Evolutionary conservation across 1,140 invertebrate genomes (phyloP).

Genomic region (Pristionchus pacificus): DNA sequence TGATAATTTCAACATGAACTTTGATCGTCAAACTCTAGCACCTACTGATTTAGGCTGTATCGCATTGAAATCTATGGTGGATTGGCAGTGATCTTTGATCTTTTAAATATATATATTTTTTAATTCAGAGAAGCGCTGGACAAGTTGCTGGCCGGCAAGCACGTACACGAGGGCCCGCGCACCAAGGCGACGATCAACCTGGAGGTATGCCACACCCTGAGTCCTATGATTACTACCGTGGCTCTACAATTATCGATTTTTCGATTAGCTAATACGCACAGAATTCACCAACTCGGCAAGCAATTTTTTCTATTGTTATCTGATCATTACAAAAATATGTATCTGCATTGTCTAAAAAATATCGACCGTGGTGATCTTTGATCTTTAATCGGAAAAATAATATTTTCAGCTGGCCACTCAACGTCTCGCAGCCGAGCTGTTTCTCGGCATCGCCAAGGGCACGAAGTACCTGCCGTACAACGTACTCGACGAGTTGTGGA

Average conservation of each 20-base stretch:
- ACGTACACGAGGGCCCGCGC: too few relatives aligned
- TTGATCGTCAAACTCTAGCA: too few relatives aligned
- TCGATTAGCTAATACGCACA: neutral
- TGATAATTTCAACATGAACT: too few relatives aligned
- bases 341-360: neutral
- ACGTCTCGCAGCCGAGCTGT: constrained; percentile 10
- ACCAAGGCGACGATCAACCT: too few relatives aligned
- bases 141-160: too few relatives aligned
- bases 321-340: neutral
- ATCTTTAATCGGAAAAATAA: neutral
- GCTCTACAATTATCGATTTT: neutral
- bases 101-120: too few relatives aligned
- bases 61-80: too few relatives aligned
- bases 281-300: neutral
- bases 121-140: too few relatives aligned
- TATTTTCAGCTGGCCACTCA: constrained; percentile 5
- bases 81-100: too few relatives aligned
- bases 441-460: constrained; percentile 1
- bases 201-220: too few relatives aligned
- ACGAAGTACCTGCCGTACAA: constrained; percentile 7
- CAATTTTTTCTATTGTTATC: neutral
- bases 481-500: constrained; percentile 13
- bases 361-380: neutral
- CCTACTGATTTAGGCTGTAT: too few relatives aligned
- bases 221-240: too few relatives aligned